phyloP scores from a whole-genome alignment of 2,888 invertebrate species.

The Prosapia bicincta region DNA sequence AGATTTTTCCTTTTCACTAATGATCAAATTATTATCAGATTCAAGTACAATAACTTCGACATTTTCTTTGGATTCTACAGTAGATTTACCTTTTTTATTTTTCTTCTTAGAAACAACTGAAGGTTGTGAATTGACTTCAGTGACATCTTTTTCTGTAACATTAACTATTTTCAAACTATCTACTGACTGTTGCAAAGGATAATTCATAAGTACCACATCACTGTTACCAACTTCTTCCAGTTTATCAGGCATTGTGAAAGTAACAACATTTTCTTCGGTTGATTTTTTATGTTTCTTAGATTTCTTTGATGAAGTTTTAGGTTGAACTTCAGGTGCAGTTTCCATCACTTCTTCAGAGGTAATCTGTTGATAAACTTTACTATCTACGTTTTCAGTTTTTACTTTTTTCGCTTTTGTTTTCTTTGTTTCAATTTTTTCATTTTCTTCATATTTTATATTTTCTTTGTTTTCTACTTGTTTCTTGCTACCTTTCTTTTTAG shows the following conservation, averaged over 20 bases:
- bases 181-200: not conserved
- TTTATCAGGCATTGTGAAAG: not conserved
- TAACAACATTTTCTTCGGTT: not conserved
- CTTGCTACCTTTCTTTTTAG: constrained; percentile 8
- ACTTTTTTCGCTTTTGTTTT: not conserved
- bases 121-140: not conserved
- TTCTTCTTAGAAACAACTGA: not conserved
- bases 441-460: not conserved
- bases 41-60: not conserved
- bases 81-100: not conserved
- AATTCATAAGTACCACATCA: not conserved
- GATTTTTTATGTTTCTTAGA: not conserved
- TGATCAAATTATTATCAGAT: not conserved
- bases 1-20: not conserved
- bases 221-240: not conserved
- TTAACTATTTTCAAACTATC: not conserved
- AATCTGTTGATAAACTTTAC: not conserved
- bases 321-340: not conserved
- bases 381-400: not conserved
- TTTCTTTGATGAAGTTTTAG: not conserved
- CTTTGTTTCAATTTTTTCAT: not conserved
- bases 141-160: not conserved
- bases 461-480: not conserved
- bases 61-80: not conserved
- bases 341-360: not conserved